Conservation (phyloP, 2,888 invertebrate genomes). For the Anthophora plumipes region DNA sequence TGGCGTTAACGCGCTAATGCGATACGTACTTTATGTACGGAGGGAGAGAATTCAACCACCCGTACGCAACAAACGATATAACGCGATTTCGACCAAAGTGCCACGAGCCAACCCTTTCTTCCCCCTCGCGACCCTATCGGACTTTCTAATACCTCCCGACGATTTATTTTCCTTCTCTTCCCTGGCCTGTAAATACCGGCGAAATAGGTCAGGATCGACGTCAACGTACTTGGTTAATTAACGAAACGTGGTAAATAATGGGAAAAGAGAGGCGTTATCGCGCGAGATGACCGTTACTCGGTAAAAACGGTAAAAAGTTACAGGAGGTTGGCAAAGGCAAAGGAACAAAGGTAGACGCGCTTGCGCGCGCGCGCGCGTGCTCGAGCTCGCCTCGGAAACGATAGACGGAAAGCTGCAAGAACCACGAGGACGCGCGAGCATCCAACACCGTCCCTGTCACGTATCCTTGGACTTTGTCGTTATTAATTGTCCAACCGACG, state of each 20-base stretch:
- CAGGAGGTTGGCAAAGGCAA: too few relatives aligned
- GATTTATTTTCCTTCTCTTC: not conserved
- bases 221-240: too few relatives aligned
- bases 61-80: conserved; percentile 76
- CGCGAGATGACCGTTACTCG: too few relatives aligned
- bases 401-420: conserved; percentile 29
- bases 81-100: conserved; percentile 67
- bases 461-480: conserved; percentile 83
- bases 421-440: conserved; percentile 24
- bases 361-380: too few relatives aligned
- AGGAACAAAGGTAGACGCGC: conserved; percentile 27
- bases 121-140: too few relatives aligned
- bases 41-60: conserved; percentile 64
- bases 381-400: conserved; percentile 2
- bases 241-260: too few relatives aligned
- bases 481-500: conserved; percentile 83
- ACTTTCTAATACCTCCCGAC: too few relatives aligned
- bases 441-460: conserved; percentile 59
- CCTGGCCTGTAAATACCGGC: too few relatives aligned
- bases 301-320: too few relatives aligned
- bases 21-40: conserved; percentile 78
- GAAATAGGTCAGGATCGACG: too few relatives aligned
- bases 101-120: conserved; percentile 6
- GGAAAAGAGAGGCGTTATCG: too few relatives aligned
- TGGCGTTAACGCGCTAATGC: conserved; percentile 80